Percentiles rank a stretch among this genome's conserved stretches.
These are phyloP conservation scores for Drosophila pseudotalamancana DNA, from an alignment of 2,888 invertebrate genomes.

Conservation along the genomic window DNA sequence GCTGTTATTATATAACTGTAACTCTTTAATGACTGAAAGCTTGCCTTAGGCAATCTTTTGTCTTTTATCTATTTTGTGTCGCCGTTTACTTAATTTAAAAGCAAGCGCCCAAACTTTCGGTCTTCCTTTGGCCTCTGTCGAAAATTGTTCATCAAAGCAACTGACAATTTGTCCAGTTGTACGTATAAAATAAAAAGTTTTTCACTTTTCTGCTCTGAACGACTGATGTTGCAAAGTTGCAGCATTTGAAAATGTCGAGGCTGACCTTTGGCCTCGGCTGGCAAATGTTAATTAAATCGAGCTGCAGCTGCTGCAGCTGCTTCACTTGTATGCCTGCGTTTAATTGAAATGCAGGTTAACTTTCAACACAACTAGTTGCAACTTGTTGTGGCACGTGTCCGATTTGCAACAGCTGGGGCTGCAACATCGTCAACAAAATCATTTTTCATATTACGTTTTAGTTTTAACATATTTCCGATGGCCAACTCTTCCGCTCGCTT, in stretches of 20 bases:
- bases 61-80: neutral
- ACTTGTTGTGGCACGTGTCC: slow-evolving; percentile 14
- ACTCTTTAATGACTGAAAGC: too few species aligned
- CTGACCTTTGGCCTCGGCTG: slow-evolving; percentile 23
- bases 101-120: neutral
- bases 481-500: neutral
- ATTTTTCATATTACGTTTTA: slow-evolving; percentile 16
- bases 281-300: slow-evolving; percentile 48
- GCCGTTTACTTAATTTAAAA: neutral
- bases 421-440: slow-evolving; percentile 14
- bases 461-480: slow-evolving; percentile 6
- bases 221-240: slow-evolving; percentile 18
- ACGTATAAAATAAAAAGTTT: neutral
- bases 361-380: neutral
- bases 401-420: slow-evolving; percentile 28
- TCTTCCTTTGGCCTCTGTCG: too few species aligned
- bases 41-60: neutral
- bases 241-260: slow-evolving; percentile 10
- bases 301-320: slow-evolving; percentile 27
- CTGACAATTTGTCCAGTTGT: neutral
- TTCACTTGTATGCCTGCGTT: slow-evolving; percentile 43
- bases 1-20: too few species aligned
- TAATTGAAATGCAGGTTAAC: slow-evolving; percentile 40
- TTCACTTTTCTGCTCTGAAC: slow-evolving; percentile 2
- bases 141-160: neutral